Conservation (phyloP, 2,113 vertebrate genomes). For the Capreolus pygargus region DNA sequence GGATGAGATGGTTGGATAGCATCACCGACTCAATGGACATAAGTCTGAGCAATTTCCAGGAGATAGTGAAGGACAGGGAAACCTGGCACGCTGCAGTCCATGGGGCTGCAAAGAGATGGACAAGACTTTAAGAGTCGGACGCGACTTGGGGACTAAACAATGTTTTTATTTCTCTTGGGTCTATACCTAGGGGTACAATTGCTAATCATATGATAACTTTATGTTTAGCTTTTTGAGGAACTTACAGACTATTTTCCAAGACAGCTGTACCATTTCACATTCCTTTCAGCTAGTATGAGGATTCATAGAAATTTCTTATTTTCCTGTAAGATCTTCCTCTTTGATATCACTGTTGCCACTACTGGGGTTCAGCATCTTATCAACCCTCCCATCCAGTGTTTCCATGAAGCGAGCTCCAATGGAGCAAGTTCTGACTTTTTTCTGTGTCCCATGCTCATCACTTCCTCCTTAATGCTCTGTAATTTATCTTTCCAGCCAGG, state of each 20-base stretch:
- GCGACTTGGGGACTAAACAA: not conserved
- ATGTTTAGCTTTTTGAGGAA: not conserved
- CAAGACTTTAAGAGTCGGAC: not conserved
- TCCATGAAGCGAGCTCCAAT: not conserved
- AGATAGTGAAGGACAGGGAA: not conserved
- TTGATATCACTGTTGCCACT: not conserved
- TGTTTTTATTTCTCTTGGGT: not conserved
- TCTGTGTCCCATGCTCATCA: not conserved
- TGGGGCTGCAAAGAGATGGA: not conserved
- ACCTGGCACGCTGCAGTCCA: not conserved
- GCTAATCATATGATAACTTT: not conserved
- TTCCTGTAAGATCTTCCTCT: not conserved
- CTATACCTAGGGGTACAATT: not conserved
- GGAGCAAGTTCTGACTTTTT: not conserved
- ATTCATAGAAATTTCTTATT: not conserved
- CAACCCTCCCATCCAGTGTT: not conserved
- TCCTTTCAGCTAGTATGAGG: not conserved
- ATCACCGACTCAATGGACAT: not conserved
- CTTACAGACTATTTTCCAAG: not conserved
- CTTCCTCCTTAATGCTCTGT: not conserved
- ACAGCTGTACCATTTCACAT: not conserved
- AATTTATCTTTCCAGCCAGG: not conserved
- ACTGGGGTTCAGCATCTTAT: not conserved
- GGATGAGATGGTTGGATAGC: not conserved
- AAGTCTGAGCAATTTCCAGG: not conserved